A percentile compares a stretch with the other conserved stretches of the same genome.
phyloP scores from a whole-genome alignment of 2,113 vertebrate genomes.

The Hucho hucho region DNA sequence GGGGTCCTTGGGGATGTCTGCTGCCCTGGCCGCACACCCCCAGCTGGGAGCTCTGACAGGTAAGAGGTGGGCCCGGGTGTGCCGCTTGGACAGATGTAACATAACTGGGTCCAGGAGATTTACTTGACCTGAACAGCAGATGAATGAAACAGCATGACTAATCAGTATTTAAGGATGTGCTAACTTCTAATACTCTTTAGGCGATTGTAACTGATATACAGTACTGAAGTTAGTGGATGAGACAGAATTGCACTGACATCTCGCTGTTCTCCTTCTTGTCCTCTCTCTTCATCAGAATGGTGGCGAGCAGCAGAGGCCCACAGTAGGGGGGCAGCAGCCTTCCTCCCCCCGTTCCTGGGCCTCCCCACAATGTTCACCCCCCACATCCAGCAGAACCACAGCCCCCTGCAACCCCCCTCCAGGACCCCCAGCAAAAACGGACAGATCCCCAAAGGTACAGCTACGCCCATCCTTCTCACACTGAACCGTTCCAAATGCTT shows the following conservation, averaged over 20 bases:
- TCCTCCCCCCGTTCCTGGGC: slow-evolving; percentile 89
- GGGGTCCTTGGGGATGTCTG: slow-evolving; percentile 67
- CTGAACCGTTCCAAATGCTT: too few relatives aligned
- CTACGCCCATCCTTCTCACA: not conserved
- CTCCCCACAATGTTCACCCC: slow-evolving; percentile 90
- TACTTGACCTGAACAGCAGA: too few relatives aligned
- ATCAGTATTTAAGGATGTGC: not conserved
- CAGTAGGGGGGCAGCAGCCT: slow-evolving; percentile 81
- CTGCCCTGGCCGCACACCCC: slow-evolving; percentile 85
- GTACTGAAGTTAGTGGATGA: not conserved
- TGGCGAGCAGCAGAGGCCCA: slow-evolving; percentile 89
- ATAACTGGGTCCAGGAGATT: not conserved
- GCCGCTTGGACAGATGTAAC: not conserved
- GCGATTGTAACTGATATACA: not conserved
- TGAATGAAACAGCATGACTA: too few relatives aligned
- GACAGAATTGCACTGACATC: not conserved
- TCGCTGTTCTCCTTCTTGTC: not conserved
- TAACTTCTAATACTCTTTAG: slow-evolving; percentile 8
- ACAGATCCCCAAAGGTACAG: slow-evolving; percentile 85
- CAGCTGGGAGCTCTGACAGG: slow-evolving; percentile 89
- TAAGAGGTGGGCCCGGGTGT: slow-evolving; percentile 48
- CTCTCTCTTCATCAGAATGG: slow-evolving; percentile 80
- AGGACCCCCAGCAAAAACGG: slow-evolving; percentile 81
- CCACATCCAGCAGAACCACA: slow-evolving; percentile 86
- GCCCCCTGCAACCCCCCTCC: slow-evolving; percentile 80